phyloP scores from a whole-genome alignment of 2,113 vertebrate genomes.

The Diphyllodes magnificus region DNA sequence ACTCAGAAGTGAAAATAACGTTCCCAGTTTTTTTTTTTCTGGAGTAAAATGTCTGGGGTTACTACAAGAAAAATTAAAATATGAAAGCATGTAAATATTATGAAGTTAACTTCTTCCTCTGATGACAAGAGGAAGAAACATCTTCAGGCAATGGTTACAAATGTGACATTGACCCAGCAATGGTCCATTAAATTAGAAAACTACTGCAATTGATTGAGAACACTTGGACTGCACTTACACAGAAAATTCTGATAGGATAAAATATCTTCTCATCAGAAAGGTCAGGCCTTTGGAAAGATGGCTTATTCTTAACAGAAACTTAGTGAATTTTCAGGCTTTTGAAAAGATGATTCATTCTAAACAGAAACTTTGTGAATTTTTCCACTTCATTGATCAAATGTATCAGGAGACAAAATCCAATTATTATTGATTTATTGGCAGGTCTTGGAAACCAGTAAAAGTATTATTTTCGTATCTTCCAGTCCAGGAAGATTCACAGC shows the following conservation, averaged over 20 bases:
- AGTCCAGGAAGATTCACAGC: neutral
- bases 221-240: neutral
- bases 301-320: neutral
- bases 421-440: conserved; percentile 2
- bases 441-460: neutral
- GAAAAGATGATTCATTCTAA: neutral
- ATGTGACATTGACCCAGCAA: neutral
- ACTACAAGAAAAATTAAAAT: neutral
- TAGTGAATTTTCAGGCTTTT: neutral
- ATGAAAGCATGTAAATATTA: neutral
- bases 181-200: conserved; percentile 11
- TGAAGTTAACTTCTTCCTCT: neutral
- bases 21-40: neutral
- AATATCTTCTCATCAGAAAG: neutral
- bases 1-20: neutral
- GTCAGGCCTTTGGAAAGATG: neutral
- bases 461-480: neutral
- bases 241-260: neutral
- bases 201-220: neutral
- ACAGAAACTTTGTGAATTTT: neutral
- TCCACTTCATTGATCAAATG: neutral
- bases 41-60: neutral
- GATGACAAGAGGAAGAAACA: conserved; percentile 9
- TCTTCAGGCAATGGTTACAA: conserved; percentile 25
- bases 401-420: neutral